Evolutionary conservation across 2,888 invertebrate genomes (phyloP).

Genomic region (Apeira syringaria): DNA sequence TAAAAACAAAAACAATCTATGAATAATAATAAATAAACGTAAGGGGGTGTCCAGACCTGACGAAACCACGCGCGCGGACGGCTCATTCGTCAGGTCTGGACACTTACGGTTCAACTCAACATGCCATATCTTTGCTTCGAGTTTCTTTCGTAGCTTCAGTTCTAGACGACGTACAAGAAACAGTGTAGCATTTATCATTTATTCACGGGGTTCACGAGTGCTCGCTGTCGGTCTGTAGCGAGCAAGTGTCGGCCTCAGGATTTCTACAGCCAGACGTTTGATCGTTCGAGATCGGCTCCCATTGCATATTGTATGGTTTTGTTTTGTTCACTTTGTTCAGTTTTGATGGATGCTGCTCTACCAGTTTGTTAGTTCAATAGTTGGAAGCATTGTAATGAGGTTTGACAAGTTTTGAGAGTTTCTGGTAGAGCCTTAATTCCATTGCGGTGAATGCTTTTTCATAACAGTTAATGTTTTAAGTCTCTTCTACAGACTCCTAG

Average conservation of each 20-base stretch:
- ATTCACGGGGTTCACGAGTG: constrained; percentile 60
- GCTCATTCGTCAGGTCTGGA: too few species aligned
- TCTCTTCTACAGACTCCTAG: too few species aligned
- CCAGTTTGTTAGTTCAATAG: constrained; percentile 3
- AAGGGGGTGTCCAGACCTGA: too few species aligned
- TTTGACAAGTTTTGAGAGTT: neutral
- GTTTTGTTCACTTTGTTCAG: constrained; percentile 13
- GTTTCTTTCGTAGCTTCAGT: constrained; percentile 39
- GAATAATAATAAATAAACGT: too few species aligned
- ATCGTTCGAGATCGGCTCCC: constrained; percentile 8
- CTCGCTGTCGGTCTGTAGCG: constrained; percentile 39
- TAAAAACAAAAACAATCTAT: too few species aligned
- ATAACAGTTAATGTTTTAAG: too few species aligned
- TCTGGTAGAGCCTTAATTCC: too few species aligned
- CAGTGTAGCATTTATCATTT: constrained; percentile 67
- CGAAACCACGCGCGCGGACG: too few species aligned
- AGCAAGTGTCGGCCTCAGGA: constrained; percentile 46
- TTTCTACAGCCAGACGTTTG: constrained; percentile 25
- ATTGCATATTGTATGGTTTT: constrained; percentile 31
- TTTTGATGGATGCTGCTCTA: constrained; percentile 15
- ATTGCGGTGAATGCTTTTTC: too few species aligned
- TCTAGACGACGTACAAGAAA: constrained; percentile 36
- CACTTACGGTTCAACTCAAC: too few species aligned
- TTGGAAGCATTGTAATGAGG: neutral
- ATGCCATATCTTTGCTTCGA: neutral